phyloP scores from a whole-genome alignment of 2,888 invertebrate species.

The Campopleginae sp. region DNA sequence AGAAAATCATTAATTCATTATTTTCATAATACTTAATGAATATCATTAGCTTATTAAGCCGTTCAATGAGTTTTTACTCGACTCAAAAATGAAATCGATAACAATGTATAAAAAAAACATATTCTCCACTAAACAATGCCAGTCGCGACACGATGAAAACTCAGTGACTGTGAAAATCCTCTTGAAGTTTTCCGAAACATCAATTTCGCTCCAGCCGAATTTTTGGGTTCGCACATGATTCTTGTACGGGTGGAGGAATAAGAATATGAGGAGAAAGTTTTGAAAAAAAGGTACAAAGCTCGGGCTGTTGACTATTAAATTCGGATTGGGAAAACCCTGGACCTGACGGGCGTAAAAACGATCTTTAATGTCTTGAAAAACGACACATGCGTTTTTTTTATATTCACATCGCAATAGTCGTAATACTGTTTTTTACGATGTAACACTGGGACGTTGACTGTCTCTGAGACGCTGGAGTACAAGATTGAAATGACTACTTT shows the following conservation, averaged over 20 bases:
- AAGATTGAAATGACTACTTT: not conserved
- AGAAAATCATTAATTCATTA: not conserved
- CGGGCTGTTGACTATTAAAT: not conserved
- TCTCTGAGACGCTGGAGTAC: not conserved
- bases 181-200: not conserved
- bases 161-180: not conserved
- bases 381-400: slow-evolving; percentile 17
- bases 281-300: not conserved
- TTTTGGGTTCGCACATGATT: not conserved
- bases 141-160: not conserved
- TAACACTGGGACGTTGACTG: slow-evolving; percentile 17
- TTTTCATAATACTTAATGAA: not conserved
- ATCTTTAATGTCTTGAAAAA: slow-evolving; percentile 6
- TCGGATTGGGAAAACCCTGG: slow-evolving; percentile 1
- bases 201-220: not conserved
- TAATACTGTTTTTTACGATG: slow-evolving; percentile 45
- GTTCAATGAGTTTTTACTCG: not conserved
- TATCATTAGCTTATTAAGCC: not conserved
- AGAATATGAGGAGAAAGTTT: not conserved
- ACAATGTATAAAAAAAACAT: not conserved
- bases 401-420: slow-evolving; percentile 19
- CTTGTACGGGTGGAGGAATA: not conserved
- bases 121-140: not conserved
- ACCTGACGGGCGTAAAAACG: slow-evolving; percentile 5
- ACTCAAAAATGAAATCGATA: not conserved